These are phyloP conservation scores for Vanacampus margaritifer DNA, from an alignment of 2,113 vertebrate species.

Conservation along the genomic window DNA sequence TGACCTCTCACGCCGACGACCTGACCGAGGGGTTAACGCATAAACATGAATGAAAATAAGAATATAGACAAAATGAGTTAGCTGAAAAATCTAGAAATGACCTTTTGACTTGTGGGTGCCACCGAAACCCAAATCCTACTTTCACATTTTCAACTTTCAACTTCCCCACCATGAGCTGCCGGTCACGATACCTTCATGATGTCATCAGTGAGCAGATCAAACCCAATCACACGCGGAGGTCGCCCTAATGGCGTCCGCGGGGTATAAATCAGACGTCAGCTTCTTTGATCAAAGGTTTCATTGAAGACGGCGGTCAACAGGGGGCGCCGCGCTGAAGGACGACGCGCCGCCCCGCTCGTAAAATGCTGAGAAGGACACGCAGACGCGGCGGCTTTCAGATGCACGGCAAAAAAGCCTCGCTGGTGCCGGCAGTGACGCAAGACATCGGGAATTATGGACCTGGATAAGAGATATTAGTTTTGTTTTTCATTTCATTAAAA, in stretches of 20 bases:
- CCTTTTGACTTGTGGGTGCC: too few relatives aligned
- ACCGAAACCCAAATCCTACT: too few relatives aligned
- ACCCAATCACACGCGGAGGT: conserved; percentile 22
- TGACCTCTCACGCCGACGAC: too few relatives aligned
- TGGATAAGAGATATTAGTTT: too few relatives aligned
- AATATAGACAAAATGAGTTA: too few relatives aligned
- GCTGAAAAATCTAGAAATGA: too few relatives aligned
- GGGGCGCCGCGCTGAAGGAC: conserved; percentile 46
- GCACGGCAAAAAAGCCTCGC: neutral
- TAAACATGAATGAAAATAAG: too few relatives aligned
- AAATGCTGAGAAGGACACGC: conserved; percentile 25
- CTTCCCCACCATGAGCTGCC: neutral
- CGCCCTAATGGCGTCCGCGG: conserved; percentile 15
- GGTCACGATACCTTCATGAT: neutral
- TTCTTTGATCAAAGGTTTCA: conserved; percentile 43
- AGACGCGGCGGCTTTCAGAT: neutral
- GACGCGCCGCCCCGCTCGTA: conserved; percentile 3
- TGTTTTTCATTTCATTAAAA: too few relatives aligned
- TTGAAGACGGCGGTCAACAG: conserved; percentile 4
- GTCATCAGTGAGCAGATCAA: neutral
- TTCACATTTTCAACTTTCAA: conserved; percentile 27
- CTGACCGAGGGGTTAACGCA: too few relatives aligned
- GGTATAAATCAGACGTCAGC: conserved; percentile 35
- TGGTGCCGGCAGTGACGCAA: neutral
- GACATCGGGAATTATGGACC: too few relatives aligned